A percentile compares a stretch with the other conserved stretches of the same genome.
Evolutionary conservation across 2,888 invertebrate species (phyloP).

Genomic region (Strigamia maritima): DNA sequence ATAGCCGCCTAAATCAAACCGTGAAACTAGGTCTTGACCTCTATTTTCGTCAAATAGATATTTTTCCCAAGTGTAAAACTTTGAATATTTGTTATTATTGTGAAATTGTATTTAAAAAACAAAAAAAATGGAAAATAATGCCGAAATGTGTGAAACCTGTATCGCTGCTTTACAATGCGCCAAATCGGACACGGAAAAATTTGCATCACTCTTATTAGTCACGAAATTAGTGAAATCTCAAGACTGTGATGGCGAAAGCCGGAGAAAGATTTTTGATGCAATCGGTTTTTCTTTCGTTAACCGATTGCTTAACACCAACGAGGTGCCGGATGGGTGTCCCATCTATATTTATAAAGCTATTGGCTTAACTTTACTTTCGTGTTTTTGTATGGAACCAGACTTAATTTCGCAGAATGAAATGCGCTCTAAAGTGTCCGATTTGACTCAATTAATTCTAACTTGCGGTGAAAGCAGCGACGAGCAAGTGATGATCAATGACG

Average conservation of each 20-base stretch:
- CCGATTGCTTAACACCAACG: slow-evolving; percentile 68
- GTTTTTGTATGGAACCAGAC: slow-evolving; percentile 60
- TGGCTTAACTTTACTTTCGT: slow-evolving; percentile 79
- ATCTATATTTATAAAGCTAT: slow-evolving; percentile 86
- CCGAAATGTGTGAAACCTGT: slow-evolving; percentile 56
- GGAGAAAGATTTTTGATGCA: slow-evolving; percentile 68
- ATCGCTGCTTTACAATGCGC: slow-evolving; percentile 73
- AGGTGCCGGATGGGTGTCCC: slow-evolving; percentile 81
- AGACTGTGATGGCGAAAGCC: slow-evolving; percentile 66
- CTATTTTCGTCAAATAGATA: neutral
- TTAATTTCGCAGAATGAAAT: slow-evolving; percentile 43
- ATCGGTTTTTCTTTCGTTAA: slow-evolving; percentile 84
- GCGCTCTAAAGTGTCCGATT: slow-evolving; percentile 40
- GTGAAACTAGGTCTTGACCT: slow-evolving; percentile 21
- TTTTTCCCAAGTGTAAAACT: too few species aligned
- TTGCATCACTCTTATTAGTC: slow-evolving; percentile 86
- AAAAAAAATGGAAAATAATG: neutral
- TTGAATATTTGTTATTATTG: too few species aligned
- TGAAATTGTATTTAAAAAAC: neutral
- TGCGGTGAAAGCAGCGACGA: slow-evolving; percentile 35
- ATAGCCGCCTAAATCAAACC: neutral
- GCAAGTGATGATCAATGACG: slow-evolving; percentile 42
- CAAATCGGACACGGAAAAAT: slow-evolving; percentile 82
- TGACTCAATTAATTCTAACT: slow-evolving; percentile 39
- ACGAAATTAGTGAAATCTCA: slow-evolving; percentile 82